These are phyloP conservation scores for Patella pellucida DNA, from an alignment of 2,888 invertebrate genomes.

Conservation along the genomic window DNA sequence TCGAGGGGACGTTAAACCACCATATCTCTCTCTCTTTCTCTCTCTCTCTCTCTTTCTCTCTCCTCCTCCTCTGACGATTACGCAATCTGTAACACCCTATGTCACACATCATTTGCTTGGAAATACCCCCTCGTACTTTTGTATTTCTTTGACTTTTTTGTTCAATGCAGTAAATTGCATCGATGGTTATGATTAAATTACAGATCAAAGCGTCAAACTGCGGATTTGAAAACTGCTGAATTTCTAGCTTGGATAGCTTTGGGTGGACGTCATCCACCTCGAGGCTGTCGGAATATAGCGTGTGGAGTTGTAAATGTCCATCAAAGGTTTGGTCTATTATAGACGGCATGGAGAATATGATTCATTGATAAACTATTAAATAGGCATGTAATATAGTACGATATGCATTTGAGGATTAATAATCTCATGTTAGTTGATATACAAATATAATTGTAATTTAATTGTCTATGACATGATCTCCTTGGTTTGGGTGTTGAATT, in stretches of 20 bases:
- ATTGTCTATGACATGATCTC: no score
- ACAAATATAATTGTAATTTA: no score
- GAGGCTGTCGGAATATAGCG: constrained; percentile 38
- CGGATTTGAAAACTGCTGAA: constrained; percentile 44
- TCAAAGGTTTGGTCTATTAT: constrained; percentile 32
- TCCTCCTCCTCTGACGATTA: no score
- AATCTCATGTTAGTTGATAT: not conserved
- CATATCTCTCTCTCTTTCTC: no score
- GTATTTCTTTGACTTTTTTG: no score
- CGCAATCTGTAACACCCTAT: no score
- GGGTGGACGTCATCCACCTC: constrained; percentile 33
- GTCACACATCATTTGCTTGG: no score
- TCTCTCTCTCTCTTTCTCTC: no score
- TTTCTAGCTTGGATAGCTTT: constrained; percentile 47
- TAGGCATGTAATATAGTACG: not conserved
- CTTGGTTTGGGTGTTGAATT: not conserved
- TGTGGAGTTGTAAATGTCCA: constrained; percentile 46
- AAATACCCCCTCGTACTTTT: no score
- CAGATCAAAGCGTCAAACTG: constrained; percentile 45
- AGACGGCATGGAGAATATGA: not conserved
- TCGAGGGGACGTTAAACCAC: no score
- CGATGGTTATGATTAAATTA: constrained; percentile 20
- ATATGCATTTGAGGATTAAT: not conserved
- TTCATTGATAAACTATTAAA: not conserved
- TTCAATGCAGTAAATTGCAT: no score